These are phyloP conservation scores for Chrysina gloriosa DNA, from an alignment of 2,888 invertebrate species.

Conservation along the genomic window DNA sequence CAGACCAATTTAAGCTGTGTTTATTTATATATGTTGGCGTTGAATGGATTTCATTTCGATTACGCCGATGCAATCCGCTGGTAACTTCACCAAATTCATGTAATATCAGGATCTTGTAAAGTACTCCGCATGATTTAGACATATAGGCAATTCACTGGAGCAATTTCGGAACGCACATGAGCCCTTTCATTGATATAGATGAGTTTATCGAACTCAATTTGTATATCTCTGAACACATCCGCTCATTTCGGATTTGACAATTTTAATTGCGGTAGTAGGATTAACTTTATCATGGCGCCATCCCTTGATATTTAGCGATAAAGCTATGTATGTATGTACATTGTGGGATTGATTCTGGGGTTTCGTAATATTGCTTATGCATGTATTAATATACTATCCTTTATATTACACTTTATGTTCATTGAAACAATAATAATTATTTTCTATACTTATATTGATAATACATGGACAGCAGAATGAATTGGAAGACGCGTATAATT, in stretches of 20 bases:
- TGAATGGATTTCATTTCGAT: constrained; percentile 6
- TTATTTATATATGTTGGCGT: constrained; percentile 10
- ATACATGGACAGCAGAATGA: too few relatives aligned
- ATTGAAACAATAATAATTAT: not conserved
- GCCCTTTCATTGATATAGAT: constrained; percentile 49
- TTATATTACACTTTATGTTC: too few relatives aligned
- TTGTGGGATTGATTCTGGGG: not conserved
- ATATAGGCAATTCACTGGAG: constrained; percentile 47
- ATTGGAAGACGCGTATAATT: too few relatives aligned
- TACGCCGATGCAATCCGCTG: not conserved
- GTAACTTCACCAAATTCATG: constrained; percentile 7
- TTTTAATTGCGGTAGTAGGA: constrained; percentile 6
- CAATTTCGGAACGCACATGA: constrained; percentile 49
- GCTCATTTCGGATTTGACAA: constrained; percentile 4
- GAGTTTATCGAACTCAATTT: constrained; percentile 49
- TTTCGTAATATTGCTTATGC: not conserved
- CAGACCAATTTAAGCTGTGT: constrained; percentile 17
- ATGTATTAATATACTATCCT: too few relatives aligned
- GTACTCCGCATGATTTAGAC: constrained; percentile 39
- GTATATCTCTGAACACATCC: not conserved
- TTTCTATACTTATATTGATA: too few relatives aligned
- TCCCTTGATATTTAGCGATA: not conserved
- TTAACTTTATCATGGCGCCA: not conserved
- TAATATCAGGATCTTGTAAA: constrained; percentile 21
- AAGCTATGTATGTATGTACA: not conserved